Evolutionary conservation across 2,797 vertebrate species (phyloP).

Genomic region (Notoglanidium macrostoma): DNA sequence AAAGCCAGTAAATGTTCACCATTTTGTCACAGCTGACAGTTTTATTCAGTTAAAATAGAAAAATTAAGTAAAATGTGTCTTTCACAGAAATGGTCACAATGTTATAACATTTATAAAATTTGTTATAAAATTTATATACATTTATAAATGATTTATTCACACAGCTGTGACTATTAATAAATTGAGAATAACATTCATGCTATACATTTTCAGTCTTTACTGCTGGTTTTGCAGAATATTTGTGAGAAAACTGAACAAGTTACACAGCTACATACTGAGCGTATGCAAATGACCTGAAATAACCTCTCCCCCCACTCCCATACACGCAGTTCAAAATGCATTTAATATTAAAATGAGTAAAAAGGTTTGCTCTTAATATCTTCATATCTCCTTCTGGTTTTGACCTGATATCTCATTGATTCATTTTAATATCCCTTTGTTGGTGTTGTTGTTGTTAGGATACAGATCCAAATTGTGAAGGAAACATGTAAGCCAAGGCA

Average conservation of each 20-base stretch:
- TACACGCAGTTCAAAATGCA: background rate
- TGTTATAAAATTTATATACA: background rate
- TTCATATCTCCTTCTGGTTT: no score
- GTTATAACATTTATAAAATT: background rate
- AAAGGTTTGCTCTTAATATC: no score
- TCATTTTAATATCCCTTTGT: no score
- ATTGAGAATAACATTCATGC: background rate
- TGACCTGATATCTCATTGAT: no score
- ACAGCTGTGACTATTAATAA: background rate
- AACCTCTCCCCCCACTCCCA: background rate
- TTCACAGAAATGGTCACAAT: background rate
- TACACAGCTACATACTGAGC: background rate
- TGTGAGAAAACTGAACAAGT: background rate
- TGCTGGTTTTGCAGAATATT: background rate
- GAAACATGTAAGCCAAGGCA: no score
- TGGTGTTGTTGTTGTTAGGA: no score
- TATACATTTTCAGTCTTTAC: background rate
- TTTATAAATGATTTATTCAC: background rate
- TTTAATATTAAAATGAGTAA: no score
- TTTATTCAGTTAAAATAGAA: background rate
- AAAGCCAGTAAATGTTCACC: background rate
- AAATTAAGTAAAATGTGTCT: background rate
- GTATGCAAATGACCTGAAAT: background rate
- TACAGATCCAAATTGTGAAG: no score
- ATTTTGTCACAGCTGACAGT: conserved; percentile 2